Conservation (phyloP, 1,140 invertebrate genomes). For the Ceratosolen fusciceps region DNA sequence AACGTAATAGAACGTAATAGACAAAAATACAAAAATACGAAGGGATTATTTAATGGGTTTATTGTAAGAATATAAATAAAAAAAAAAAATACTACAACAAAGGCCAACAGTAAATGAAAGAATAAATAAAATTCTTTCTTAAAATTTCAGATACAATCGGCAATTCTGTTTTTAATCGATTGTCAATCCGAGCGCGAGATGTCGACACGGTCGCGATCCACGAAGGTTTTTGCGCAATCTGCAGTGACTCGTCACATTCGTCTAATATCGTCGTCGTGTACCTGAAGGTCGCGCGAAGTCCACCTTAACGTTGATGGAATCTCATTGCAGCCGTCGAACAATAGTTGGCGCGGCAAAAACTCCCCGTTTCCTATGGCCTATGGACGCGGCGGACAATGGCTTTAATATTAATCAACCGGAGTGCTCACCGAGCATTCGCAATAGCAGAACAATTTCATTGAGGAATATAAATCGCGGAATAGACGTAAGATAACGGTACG, state of each 20-base stretch:
- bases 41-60: too few species aligned
- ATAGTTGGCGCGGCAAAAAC: conserved; percentile 23
- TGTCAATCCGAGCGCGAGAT: background rate
- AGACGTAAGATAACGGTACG: background rate
- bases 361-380: background rate
- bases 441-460: background rate
- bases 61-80: too few species aligned
- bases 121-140: too few species aligned
- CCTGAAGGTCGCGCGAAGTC: background rate
- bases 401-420: background rate
- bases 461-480: background rate
- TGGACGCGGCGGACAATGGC: background rate
- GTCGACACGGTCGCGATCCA: background rate
- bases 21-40: too few species aligned
- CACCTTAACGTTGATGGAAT: background rate
- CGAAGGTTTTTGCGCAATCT: background rate
- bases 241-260: background rate
- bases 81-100: background rate
- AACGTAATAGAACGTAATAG: too few species aligned
- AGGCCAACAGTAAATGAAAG: too few species aligned
- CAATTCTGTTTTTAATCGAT: too few species aligned
- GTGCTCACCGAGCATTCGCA: background rate
- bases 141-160: too few species aligned
- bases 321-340: background rate
- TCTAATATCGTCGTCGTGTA: too few species aligned